Conservation (phyloP, 1,140 invertebrate genomes). For the roundworm (Caenorhabditis elegans) region WBcel235 BX284603.4:9463501-9464000, state of each 20-base stretch:
- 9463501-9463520: neutral
- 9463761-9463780: constrained; percentile 19
- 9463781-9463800: neutral
- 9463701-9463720: neutral
- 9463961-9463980: constrained; percentile 2
- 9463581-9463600: neutral
- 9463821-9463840: neutral
- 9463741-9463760: neutral
- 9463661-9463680: constrained; percentile 4
- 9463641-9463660: neutral
- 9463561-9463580: too few species aligned
- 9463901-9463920: neutral
- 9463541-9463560: too few species aligned
- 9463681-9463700: neutral
- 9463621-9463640: constrained; percentile 14
- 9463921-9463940: neutral
- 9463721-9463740: neutral
- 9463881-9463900: neutral
- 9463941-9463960: constrained; percentile 17
- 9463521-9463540: too few species aligned
- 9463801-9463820: neutral
- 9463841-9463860: neutral
- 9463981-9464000: neutral
- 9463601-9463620: constrained; percentile 6
- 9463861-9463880: constrained; percentile 7